Evolutionary conservation across 2,113 vertebrate genomes (phyloP).

Genomic region (Ptyas mucosa): DNA sequence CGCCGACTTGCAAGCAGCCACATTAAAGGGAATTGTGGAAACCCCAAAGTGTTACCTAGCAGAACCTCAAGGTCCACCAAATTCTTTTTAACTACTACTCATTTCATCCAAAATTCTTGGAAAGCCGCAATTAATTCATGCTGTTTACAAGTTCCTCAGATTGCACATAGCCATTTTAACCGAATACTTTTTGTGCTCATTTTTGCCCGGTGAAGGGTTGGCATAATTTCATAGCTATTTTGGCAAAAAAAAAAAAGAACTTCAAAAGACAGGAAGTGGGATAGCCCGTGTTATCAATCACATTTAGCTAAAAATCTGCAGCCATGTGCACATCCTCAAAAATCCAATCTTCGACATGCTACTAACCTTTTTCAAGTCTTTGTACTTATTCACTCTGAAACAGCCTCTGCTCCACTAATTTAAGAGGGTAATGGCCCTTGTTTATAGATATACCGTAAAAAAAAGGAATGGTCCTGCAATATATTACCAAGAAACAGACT

Average conservation of each 20-base stretch:
- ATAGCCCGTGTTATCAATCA: not conserved
- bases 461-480: not conserved
- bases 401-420: not conserved
- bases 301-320: not conserved
- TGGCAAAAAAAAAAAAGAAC: not conserved
- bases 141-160: conserved; percentile 57
- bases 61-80: conserved; percentile 46
- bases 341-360: not conserved
- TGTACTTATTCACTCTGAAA: not conserved
- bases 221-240: not conserved
- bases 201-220: conserved; percentile 37
- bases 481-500: not conserved
- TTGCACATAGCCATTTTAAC: conserved; percentile 41
- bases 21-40: conserved; percentile 59
- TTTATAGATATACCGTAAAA: not conserved
- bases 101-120: conserved; percentile 48
- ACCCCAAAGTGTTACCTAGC: conserved; percentile 59
- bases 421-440: not conserved
- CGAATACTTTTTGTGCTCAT: conserved; percentile 36
- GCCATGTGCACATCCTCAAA: not conserved
- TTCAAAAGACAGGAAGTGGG: not conserved
- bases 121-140: conserved; percentile 51
- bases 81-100: conserved; percentile 61
- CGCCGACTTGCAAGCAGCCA: conserved; percentile 50
- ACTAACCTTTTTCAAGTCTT: not conserved